Evolutionary conservation across 2,888 invertebrate genomes (phyloP).

Genomic region (Drosophila tripunctata): DNA sequence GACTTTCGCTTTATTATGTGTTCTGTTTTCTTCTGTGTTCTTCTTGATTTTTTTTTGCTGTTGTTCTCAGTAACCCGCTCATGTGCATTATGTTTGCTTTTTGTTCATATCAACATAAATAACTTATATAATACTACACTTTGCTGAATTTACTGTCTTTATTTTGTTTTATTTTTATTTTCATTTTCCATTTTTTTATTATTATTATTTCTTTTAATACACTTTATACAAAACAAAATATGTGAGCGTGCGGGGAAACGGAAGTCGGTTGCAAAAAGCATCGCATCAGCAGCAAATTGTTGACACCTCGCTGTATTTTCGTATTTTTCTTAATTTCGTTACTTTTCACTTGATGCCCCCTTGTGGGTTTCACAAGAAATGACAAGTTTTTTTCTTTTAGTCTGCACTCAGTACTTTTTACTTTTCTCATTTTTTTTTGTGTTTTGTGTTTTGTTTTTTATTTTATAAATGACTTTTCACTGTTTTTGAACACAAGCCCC

Average conservation of each 20-base stretch:
- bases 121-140: constrained; percentile 72
- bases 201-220: constrained; percentile 48
- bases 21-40: constrained; percentile 49
- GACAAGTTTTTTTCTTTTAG: constrained; percentile 36
- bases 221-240: constrained; percentile 35
- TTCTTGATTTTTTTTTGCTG: constrained; percentile 9
- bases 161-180: constrained; percentile 23
- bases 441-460: constrained; percentile 31
- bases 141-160: constrained; percentile 47
- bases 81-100: constrained; percentile 71
- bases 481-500: constrained; percentile 49
- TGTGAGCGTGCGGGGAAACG: not conserved
- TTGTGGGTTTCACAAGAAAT: constrained; percentile 39
- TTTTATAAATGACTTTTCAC: constrained; percentile 56
- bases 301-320: constrained; percentile 52
- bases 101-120: constrained; percentile 71
- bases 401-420: constrained; percentile 4
- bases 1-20: constrained; percentile 76
- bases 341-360: constrained; percentile 50
- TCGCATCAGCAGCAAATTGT: constrained; percentile 53
- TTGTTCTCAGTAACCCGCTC: constrained; percentile 28
- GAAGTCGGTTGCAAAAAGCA: constrained; percentile 15
- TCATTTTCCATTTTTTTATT: constrained; percentile 5
- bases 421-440: too few species aligned
- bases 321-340: constrained; percentile 45